These are phyloP conservation scores for Borostomias antarcticus DNA, from an alignment of 2,797 vertebrate species.

Conservation along the genomic window DNA sequence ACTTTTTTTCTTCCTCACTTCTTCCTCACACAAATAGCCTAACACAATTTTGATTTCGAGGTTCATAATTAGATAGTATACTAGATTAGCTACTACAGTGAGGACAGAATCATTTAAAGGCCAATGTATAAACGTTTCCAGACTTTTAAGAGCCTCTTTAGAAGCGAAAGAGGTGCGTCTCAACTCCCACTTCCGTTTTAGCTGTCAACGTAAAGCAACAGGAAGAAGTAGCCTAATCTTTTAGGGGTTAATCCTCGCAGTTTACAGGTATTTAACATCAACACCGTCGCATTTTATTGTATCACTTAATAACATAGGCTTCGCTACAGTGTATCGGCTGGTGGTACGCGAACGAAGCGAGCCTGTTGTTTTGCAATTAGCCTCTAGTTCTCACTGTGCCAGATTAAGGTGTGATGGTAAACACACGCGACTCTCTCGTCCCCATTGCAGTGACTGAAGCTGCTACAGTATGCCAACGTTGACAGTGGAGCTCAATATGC, in stretches of 20 bases:
- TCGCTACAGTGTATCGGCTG: background rate
- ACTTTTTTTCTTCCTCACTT: too few relatives aligned
- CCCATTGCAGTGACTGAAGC: background rate
- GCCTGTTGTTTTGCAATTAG: background rate
- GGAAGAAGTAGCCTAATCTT: constrained; percentile 19
- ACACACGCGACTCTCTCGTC: background rate
- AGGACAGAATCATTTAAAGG: too few relatives aligned
- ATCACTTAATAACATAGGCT: background rate
- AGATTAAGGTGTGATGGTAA: constrained; percentile 3
- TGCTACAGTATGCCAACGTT: background rate
- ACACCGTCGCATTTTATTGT: background rate
- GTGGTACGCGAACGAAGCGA: background rate
- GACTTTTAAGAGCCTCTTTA: background rate
- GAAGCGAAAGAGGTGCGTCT: background rate
- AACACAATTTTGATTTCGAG: too few relatives aligned
- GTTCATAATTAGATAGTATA: too few relatives aligned
- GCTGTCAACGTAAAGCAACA: constrained; percentile 14
- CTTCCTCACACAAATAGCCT: too few relatives aligned
- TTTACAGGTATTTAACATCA: constrained; percentile 24
- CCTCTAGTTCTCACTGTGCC: background rate
- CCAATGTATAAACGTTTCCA: too few relatives aligned
- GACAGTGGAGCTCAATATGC: background rate
- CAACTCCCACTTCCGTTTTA: constrained; percentile 20
- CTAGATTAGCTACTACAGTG: too few relatives aligned
- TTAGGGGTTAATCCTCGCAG: constrained; percentile 20